These are phyloP conservation scores for Oxygymnocypris stewartii DNA, from an alignment of 2,113 vertebrate genomes.

Conservation along the genomic window DNA sequence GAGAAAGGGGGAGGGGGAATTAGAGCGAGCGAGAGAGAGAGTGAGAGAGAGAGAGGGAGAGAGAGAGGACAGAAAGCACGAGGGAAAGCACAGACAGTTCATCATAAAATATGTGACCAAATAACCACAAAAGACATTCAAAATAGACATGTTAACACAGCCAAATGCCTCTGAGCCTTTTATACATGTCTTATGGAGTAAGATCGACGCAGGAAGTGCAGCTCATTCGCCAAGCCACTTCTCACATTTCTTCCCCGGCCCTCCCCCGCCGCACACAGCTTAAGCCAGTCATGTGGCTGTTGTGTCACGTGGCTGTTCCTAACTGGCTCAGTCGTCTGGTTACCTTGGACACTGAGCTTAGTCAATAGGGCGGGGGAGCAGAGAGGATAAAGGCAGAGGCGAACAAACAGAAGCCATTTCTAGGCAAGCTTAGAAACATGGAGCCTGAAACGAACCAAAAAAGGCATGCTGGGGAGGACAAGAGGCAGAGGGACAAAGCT, in stretches of 20 bases:
- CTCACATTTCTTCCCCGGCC: constrained; percentile 83
- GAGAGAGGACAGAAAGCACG: constrained; percentile 13
- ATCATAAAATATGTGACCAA: background rate
- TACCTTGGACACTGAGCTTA: constrained; percentile 92
- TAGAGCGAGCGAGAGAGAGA: background rate
- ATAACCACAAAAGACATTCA: background rate
- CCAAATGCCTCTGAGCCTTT: constrained; percentile 20
- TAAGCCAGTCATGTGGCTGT: constrained; percentile 93
- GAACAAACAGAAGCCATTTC: constrained; percentile 66
- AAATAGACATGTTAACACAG: background rate
- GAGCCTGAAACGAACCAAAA: constrained; percentile 57
- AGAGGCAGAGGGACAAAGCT: constrained; percentile 33
- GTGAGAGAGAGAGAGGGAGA: constrained; percentile 17
- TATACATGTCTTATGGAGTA: constrained; percentile 64
- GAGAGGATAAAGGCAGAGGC: constrained; percentile 71
- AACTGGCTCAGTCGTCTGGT: constrained; percentile 91
- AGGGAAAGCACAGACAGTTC: background rate
- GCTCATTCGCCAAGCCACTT: constrained; percentile 83
- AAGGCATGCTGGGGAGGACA: constrained; percentile 31
- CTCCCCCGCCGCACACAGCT: constrained; percentile 83
- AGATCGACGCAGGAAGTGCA: constrained; percentile 67
- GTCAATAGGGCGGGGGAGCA: constrained; percentile 85
- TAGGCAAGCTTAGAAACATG: constrained; percentile 66
- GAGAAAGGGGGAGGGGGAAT: constrained; percentile 5
- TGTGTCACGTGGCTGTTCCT: constrained; percentile 78